Conservation (phyloP, 2,888 invertebrate species). For the Nebria brevicollis region DNA sequence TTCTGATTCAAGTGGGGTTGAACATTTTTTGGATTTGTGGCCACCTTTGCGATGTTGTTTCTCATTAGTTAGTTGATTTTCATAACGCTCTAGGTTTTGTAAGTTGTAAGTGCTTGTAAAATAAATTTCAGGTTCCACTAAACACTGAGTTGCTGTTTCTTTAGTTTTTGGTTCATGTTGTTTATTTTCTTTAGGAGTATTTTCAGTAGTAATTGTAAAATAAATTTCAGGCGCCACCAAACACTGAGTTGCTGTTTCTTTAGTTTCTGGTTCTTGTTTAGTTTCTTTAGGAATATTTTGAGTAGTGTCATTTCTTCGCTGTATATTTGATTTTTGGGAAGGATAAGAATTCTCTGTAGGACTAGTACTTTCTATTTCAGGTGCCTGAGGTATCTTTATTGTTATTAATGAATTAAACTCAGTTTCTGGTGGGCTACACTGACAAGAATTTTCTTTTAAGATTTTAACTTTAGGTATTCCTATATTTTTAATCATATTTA, state of each 20-base stretch:
- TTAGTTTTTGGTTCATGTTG: background rate
- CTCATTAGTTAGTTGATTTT: background rate
- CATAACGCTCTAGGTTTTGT: background rate
- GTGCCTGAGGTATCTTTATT: background rate
- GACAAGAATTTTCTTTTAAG: background rate
- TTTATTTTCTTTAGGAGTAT: background rate
- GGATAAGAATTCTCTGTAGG: background rate
- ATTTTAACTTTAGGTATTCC: background rate
- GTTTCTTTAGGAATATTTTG: background rate
- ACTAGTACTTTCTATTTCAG: background rate
- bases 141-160: too few species aligned
- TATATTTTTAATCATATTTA: background rate
- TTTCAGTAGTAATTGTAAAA: background rate
- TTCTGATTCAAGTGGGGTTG: conserved; percentile 22
- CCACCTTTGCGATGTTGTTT: background rate
- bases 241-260: too few species aligned
- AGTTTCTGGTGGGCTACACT: background rate
- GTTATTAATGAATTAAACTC: background rate
- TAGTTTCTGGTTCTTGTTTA: background rate
- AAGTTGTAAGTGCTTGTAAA: background rate
- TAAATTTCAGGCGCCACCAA: background rate
- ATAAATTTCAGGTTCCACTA: background rate
- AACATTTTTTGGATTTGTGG: conserved; percentile 19
- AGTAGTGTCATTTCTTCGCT: background rate
- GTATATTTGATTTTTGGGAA: background rate